Evolutionary conservation across 2,113 vertebrate species (phyloP).

Genomic region (Callaeas wilsoni): DNA sequence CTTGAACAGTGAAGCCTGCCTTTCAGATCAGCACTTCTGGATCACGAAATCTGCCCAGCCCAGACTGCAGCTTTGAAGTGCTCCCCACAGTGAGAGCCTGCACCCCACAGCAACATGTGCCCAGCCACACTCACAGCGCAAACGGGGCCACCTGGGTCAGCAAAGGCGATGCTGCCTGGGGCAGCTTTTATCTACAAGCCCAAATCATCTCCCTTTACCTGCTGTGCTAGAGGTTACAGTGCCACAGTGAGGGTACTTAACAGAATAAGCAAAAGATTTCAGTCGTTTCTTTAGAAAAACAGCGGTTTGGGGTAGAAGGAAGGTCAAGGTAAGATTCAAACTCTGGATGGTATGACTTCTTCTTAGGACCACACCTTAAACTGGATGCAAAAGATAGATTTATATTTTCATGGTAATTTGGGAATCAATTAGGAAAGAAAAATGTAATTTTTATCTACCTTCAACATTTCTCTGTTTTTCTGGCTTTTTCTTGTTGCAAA

Average conservation of each 20-base stretch:
- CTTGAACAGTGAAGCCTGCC: background rate
- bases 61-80: background rate
- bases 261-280: background rate
- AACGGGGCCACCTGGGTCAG: background rate
- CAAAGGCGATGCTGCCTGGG: background rate
- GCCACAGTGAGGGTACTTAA: background rate
- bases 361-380: background rate
- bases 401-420: background rate
- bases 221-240: background rate
- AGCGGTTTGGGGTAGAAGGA: background rate
- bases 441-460: background rate
- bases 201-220: background rate
- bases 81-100: background rate
- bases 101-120: accelerated
- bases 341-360: background rate
- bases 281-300: background rate
- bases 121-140: background rate
- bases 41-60: background rate
- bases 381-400: background rate
- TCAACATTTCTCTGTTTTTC: background rate
- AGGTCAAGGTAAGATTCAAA: background rate
- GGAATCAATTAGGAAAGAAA: background rate
- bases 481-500: background rate
- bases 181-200: background rate
- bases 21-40: background rate